phyloP scores from a whole-genome alignment of 2,888 invertebrate genomes.

The Chrysolina americana region DNA sequence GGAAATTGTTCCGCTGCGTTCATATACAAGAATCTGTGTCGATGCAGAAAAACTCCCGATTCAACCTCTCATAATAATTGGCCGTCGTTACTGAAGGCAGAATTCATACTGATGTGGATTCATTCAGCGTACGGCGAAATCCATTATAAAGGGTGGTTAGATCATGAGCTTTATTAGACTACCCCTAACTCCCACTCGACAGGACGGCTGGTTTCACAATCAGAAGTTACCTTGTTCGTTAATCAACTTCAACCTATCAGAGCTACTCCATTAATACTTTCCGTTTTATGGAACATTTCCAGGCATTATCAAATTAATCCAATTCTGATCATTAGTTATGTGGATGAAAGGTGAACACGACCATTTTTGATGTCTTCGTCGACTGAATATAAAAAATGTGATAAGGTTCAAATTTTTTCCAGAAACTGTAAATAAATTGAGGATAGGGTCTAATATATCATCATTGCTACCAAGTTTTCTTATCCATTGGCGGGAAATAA shows the following conservation, averaged over 20 bases:
- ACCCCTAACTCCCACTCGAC: neutral
- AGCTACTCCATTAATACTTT: conserved; percentile 18
- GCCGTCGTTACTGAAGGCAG: conserved; percentile 26
- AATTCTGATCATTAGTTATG: conserved; percentile 3
- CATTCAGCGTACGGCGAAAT: conserved; percentile 10
- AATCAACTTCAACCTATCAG: conserved; percentile 23
- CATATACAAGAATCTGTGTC: conserved; percentile 54
- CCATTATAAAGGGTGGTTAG: conserved; percentile 15
- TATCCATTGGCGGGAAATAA: no score
- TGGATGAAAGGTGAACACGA: conserved; percentile 7
- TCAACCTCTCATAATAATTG: conserved; percentile 57
- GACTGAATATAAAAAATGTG: neutral
- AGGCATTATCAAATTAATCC: conserved; percentile 21
- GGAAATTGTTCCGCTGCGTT: conserved; percentile 64
- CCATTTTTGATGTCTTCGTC: neutral
- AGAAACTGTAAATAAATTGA: no score
- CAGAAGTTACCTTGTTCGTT: conserved; percentile 20
- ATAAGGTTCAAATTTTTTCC: no score
- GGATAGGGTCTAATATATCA: no score
- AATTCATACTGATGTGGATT: conserved; percentile 20
- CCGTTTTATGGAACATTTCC: conserved; percentile 18
- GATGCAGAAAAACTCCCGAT: conserved; percentile 59
- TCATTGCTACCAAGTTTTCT: no score
- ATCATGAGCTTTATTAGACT: conserved; percentile 22
- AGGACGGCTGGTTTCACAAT: conserved; percentile 18